These are phyloP conservation scores for Bovichtus diacanthus DNA, from an alignment of 2,797 vertebrate species.

Conservation along the genomic window DNA sequence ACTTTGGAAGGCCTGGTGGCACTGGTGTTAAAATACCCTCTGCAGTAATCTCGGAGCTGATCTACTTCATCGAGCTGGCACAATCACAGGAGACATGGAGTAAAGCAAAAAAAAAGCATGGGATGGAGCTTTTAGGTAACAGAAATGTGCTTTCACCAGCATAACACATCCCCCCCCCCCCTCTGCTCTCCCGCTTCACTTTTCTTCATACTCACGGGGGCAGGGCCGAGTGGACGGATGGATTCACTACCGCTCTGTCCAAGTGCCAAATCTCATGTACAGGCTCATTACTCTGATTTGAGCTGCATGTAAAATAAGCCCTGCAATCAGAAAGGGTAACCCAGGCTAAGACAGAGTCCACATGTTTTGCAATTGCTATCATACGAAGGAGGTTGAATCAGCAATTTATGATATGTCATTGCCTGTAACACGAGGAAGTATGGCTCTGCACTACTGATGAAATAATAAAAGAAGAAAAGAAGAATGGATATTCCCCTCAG, in stretches of 20 bases:
- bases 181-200: conserved; percentile 2
- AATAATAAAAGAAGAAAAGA: not conserved
- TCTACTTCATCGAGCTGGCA: conserved; percentile 31
- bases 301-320: conserved; percentile 53
- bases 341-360: conserved; percentile 27
- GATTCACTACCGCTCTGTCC: conserved; percentile 57
- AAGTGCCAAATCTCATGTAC: conserved; percentile 69
- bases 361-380: conserved; percentile 28
- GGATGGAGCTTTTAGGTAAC: conserved; percentile 45
- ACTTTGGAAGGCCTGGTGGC: conserved; percentile 31
- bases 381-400: conserved; percentile 23
- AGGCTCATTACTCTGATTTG: conserved; percentile 67
- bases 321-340: conserved; percentile 64
- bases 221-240: conserved; percentile 25
- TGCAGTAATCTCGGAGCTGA: conserved; percentile 43
- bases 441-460: not conserved
- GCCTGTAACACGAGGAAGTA: not conserved
- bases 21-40: conserved; percentile 41
- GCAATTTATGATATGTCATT: conserved; percentile 24
- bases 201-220: conserved; percentile 34
- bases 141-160: conserved; percentile 32
- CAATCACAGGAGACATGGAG: conserved; percentile 33
- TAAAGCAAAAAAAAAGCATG: conserved; percentile 31
- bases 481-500: not conserved
- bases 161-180: conserved; percentile 1